A percentile compares a stretch with the other conserved stretches of the same genome.
phyloP scores from a whole-genome alignment of 2,797 vertebrate species.

The Nyctibius grandis region DNA sequence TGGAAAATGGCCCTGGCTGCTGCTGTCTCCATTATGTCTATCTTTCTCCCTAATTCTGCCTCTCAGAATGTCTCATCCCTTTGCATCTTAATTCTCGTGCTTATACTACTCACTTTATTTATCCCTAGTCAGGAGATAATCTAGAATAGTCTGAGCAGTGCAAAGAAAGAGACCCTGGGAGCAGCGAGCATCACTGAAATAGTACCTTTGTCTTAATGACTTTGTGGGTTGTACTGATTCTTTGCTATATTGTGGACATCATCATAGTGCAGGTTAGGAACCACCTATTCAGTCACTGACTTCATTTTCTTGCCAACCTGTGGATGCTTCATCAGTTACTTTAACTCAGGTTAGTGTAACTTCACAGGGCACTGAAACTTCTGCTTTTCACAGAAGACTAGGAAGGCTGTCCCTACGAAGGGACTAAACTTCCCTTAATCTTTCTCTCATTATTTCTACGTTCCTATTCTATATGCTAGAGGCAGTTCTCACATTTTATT shows the following conservation, averaged over 20 bases:
- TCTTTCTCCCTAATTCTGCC: not conserved
- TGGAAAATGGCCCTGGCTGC: not conserved
- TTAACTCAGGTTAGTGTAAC: not conserved
- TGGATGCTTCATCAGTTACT: not conserved
- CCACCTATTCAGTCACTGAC: not conserved
- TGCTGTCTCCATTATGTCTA: not conserved
- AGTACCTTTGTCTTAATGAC: not conserved
- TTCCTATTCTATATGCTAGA: not conserved
- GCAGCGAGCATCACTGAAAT: not conserved
- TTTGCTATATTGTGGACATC: not conserved
- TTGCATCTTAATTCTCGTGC: not conserved
- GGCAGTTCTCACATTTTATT: not conserved
- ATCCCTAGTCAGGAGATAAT: not conserved
- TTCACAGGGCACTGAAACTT: not conserved
- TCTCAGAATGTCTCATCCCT: not conserved
- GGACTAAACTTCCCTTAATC: not conserved
- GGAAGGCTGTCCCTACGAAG: not conserved
- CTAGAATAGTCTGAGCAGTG: not conserved
- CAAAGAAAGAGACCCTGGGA: not conserved
- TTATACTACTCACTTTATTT: not conserved
- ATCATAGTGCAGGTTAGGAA: not conserved
- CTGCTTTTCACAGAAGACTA: not conserved
- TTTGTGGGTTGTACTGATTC: not conserved
- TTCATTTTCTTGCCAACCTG: not conserved
- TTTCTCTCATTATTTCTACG: not conserved